Conservation (phyloP, 2,113 vertebrate genomes). For the Neomonachus schauinslandi region DNA sequence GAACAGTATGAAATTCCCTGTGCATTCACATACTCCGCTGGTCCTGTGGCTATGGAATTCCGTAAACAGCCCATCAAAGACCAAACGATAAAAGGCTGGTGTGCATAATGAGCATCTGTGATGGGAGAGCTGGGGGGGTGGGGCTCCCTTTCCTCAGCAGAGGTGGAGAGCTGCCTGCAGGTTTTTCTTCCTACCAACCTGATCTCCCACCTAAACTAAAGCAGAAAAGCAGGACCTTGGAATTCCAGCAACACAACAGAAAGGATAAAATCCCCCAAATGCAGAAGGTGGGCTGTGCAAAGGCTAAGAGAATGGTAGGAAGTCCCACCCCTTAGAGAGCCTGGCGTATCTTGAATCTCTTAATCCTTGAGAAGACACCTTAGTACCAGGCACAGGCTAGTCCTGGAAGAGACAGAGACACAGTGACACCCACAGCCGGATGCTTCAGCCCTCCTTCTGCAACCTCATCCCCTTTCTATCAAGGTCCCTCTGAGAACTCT, state of each 20-base stretch:
- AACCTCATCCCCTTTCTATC: not conserved
- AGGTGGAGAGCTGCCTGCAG: not conserved
- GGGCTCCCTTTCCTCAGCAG: not conserved
- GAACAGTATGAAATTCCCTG: not conserved
- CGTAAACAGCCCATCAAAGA: no score
- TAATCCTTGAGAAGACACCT: not conserved
- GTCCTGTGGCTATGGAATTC: not conserved
- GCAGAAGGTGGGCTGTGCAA: not conserved
- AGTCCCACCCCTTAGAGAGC: not conserved
- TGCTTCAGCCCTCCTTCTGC: not conserved
- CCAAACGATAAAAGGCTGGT: fast-evolving
- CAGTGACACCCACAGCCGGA: not conserved
- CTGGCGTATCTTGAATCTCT: not conserved
- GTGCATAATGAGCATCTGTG: not conserved
- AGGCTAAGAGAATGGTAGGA: not conserved
- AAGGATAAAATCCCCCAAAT: not conserved
- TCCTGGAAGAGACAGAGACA: not conserved
- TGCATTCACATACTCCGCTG: not conserved
- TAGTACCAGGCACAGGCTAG: not conserved
- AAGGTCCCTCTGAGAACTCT: not conserved
- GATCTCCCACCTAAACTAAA: not conserved
- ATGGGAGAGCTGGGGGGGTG: not conserved
- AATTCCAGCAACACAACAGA: not conserved
- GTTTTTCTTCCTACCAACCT: not conserved
- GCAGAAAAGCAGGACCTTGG: not conserved